phyloP scores from a whole-genome alignment of 2,113 vertebrate species.

The Corythaixoides concolor region DNA sequence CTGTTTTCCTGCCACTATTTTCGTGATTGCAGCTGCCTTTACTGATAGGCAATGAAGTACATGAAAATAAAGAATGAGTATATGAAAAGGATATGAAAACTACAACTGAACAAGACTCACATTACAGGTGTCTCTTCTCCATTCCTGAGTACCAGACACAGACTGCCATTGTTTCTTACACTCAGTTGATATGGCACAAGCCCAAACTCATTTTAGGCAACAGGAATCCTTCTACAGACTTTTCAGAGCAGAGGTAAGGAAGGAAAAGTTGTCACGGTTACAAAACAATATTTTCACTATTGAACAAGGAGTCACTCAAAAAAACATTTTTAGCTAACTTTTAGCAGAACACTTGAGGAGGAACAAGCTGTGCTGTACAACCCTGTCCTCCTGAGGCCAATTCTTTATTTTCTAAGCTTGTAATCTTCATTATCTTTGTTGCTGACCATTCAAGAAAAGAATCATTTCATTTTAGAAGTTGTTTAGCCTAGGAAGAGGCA shows the following conservation, averaged over 20 bases:
- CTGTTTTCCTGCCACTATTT: not conserved
- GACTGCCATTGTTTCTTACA: not conserved
- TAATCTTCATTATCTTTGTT: not conserved
- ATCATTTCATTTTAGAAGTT: not conserved
- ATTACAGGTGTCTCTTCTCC: not conserved
- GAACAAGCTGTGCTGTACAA: not conserved
- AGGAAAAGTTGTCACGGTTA: not conserved
- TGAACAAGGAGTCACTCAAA: not conserved
- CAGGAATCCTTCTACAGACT: not conserved
- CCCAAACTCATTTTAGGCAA: not conserved
- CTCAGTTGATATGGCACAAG: not conserved
- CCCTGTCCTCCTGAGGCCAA: not conserved
- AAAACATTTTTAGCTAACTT: not conserved
- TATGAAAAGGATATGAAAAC: slow-evolving; percentile 10
- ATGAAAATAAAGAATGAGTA: not conserved
- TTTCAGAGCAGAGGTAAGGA: not conserved
- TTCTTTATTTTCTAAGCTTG: not conserved
- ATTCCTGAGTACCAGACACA: not conserved
- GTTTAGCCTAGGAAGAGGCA: not conserved
- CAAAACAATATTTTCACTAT: not conserved
- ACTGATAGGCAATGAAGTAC: not conserved
- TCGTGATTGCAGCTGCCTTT: not conserved
- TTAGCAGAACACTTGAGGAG: not conserved
- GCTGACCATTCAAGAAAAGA: not conserved
- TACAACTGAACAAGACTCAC: not conserved